Evolutionary conservation across 2,888 invertebrate genomes (phyloP).

Genomic region (Acrobasis repandana): DNA sequence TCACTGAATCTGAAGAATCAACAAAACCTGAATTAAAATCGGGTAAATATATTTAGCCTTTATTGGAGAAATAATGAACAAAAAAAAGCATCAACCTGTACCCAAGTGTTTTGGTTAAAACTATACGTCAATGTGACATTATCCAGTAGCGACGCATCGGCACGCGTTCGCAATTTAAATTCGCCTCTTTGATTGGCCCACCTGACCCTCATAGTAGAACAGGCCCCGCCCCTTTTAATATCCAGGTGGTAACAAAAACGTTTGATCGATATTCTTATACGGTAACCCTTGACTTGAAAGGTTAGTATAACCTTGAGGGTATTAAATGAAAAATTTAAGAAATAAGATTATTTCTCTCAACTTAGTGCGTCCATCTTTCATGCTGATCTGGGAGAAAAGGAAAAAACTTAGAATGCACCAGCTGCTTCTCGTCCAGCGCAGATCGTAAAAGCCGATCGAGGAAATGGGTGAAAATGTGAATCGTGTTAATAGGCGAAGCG

Average conservation of each 20-base stretch:
- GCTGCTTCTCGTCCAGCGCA: too few species aligned
- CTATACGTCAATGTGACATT: slow-evolving; percentile 68
- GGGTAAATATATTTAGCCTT: too few species aligned
- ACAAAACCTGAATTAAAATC: too few species aligned
- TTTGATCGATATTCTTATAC: slow-evolving; percentile 46
- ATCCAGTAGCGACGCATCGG: slow-evolving; percentile 59
- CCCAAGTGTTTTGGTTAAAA: slow-evolving; percentile 52
- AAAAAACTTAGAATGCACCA: too few species aligned
- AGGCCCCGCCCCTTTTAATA: slow-evolving; percentile 44
- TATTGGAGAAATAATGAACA: too few species aligned
- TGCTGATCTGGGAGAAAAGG: too few species aligned
- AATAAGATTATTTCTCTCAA: not conserved
- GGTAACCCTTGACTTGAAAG: not conserved
- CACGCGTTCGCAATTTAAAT: slow-evolving; percentile 68
- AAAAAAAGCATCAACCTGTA: slow-evolving; percentile 48
- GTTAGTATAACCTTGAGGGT: slow-evolving; percentile 15
- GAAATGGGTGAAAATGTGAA: too few species aligned
- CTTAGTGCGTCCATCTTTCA: too few species aligned
- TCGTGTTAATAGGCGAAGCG: too few species aligned
- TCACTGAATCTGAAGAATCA: too few species aligned
- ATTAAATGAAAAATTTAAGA: slow-evolving; percentile 13
- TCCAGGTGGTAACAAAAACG: slow-evolving; percentile 46
- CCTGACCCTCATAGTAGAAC: slow-evolving; percentile 34
- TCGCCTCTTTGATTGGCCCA: slow-evolving; percentile 51
- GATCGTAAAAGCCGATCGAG: too few species aligned